These are phyloP conservation scores for Poeciliopsis gracilis DNA, from an alignment of 2,797 vertebrate species.

Conservation along the genomic window DNA sequence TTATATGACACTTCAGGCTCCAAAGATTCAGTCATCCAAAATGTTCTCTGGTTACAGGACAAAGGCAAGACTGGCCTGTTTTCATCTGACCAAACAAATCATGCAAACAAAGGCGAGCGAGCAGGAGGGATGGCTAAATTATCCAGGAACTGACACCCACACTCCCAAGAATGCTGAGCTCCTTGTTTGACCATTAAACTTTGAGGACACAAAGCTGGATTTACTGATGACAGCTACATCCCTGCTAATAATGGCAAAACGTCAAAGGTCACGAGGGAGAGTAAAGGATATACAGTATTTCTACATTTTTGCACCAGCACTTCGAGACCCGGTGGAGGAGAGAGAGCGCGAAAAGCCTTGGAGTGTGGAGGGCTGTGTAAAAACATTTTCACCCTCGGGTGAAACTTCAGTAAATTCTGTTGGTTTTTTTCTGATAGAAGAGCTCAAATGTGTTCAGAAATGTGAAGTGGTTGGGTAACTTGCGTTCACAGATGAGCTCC, in stretches of 20 bases:
- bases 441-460: background rate
- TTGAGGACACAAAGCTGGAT: slow-evolving; percentile 47
- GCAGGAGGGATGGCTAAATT: slow-evolving; percentile 52
- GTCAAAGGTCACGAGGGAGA: slow-evolving; percentile 55
- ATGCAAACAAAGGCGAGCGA: slow-evolving; percentile 50
- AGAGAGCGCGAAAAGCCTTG: slow-evolving; percentile 45
- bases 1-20: slow-evolving; percentile 29
- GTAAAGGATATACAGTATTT: slow-evolving; percentile 42
- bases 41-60: slow-evolving; percentile 47
- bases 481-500: background rate
- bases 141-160: slow-evolving; percentile 51
- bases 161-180: slow-evolving; percentile 51
- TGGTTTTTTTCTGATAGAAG: background rate
- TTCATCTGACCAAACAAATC: slow-evolving; percentile 51
- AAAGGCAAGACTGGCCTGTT: slow-evolving; percentile 27
- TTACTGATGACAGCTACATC: slow-evolving; percentile 56
- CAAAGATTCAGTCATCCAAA: slow-evolving; percentile 35
- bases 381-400: background rate
- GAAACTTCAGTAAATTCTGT: background rate
- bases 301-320: slow-evolving; percentile 53
- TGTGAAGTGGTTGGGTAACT: background rate
- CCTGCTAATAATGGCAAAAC: slow-evolving; percentile 42
- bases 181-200: slow-evolving; percentile 40
- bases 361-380: background rate
- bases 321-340: slow-evolving; percentile 17